Base-by-base conservation (phyloP, 2,888 invertebrate species). In the Cryptops parisi region DNA sequence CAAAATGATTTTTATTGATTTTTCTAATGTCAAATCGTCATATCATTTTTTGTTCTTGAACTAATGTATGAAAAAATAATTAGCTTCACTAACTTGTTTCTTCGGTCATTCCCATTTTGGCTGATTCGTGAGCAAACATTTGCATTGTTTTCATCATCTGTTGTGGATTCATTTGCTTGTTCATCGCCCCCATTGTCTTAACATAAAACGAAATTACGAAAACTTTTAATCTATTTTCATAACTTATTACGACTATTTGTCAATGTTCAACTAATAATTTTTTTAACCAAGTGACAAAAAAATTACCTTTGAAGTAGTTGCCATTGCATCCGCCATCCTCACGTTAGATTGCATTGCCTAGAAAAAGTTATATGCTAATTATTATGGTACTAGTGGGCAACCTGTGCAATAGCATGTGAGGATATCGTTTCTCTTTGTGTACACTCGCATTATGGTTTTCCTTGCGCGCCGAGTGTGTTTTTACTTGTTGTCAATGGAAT, bases 81-180 rank as follows among this genome's bases (percentile, higher is more conserved):
- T n/a, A n/a, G n/a, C n/a, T n/a, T n/a, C n/a, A 73, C 79, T 74
- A 74, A 87, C 86, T 85, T 82, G 91, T 85, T 74, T 94, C 93
- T 71, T 93, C 91, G 0, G 88, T 85, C 88, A 94, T 90, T 62
- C 84, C 88, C 86, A 93, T 87, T 67, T 84, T 87, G 68, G 82
- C 82, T 61, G 81, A 81, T 33, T 86, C 87, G 64, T 79, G 79
- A 63, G 81, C 79, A 71, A 94, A 94, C 9, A 84, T 82, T 62
- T 82, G 79, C 75, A 91, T 79, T 58, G 82, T 84, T 60, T 80
- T 81, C 1, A 84, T 82, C 12, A 91, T 77, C 62, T 86, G 80
- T 66, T 84, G 82, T 1, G 90, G 88, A 60, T 85, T 84, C 79
- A 90, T 79, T 1, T 84, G 72, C 64, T 81, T 82, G 67, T 93